Evolutionary conservation across 2,888 invertebrate species (phyloP).

Genomic region (Saturnia pavonia): DNA sequence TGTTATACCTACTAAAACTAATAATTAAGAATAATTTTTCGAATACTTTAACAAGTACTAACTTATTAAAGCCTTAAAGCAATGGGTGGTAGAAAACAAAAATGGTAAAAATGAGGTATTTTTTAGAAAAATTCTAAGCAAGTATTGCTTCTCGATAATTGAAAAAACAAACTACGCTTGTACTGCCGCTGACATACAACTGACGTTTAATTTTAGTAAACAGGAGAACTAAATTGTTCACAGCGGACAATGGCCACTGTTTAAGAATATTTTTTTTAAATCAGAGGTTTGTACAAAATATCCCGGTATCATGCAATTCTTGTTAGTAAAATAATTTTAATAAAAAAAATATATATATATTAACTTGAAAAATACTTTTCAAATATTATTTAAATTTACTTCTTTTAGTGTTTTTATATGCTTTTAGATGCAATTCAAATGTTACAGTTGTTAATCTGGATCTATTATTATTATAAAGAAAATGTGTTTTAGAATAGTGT

Average conservation of each 20-base stretch:
- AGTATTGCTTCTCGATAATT: conserved; percentile 66
- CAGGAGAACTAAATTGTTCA: conserved; percentile 53
- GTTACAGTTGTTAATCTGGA: too few species aligned
- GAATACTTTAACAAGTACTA: neutral
- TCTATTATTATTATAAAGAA: too few species aligned
- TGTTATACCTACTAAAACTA: too few species aligned
- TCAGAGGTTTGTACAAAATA: neutral
- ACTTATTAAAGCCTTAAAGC: conserved; percentile 22
- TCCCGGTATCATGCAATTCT: neutral
- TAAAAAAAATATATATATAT: neutral
- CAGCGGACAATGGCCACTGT: conserved; percentile 46
- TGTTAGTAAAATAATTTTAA: neutral
- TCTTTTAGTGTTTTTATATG: neutral
- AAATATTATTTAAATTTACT: neutral
- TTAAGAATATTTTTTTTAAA: conserved; percentile 37
- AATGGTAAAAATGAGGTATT: conserved; percentile 47
- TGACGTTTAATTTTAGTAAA: conserved; percentile 77
- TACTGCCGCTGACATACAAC: conserved; percentile 65
- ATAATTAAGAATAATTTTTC: neutral
- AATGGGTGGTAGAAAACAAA: conserved; percentile 35
- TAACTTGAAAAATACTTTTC: neutral
- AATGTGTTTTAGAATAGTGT: too few species aligned
- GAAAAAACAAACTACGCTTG: conserved; percentile 68
- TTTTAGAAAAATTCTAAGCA: conserved; percentile 62
- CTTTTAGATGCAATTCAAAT: neutral